Conservation (phyloP, 92 coral and sea anemone species). For the Scolanthus callimorphus region DNA sequence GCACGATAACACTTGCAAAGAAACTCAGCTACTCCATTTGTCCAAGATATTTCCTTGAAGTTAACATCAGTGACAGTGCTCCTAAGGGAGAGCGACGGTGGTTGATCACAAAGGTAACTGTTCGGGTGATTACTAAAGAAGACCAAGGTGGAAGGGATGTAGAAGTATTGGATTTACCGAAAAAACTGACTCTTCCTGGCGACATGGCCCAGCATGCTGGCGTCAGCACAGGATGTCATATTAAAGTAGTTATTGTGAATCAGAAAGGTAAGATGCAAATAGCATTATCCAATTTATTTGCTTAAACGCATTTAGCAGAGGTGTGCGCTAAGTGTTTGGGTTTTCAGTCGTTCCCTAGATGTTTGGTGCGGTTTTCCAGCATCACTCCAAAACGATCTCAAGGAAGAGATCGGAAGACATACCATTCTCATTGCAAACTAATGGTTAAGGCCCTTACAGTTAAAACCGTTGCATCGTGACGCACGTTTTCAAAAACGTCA, state of each 20-base stretch:
- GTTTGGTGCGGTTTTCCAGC: too few species aligned
- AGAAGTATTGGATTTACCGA: constrained; percentile 8
- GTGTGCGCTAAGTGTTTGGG: too few species aligned
- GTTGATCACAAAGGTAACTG: constrained; percentile 49
- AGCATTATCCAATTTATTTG: too few species aligned
- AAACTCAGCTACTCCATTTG: constrained; percentile 54
- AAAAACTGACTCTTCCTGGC: constrained; percentile 42
- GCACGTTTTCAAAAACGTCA: too few species aligned
- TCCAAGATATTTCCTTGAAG: constrained; percentile 46
- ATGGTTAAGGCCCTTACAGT: too few species aligned
- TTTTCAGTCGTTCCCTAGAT: too few species aligned
- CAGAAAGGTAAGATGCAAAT: constrained; percentile 56
- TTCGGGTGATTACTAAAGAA: constrained; percentile 41
- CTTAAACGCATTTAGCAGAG: too few species aligned
- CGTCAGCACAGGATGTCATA: constrained; percentile 21
- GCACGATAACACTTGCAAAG: constrained; percentile 44
- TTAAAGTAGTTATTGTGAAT: constrained; percentile 30
- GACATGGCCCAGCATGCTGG: constrained; percentile 55
- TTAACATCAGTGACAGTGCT: constrained; percentile 46
- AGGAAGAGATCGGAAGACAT: too few species aligned
- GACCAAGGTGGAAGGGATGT: constrained; percentile 69
- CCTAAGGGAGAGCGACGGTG: constrained; percentile 37
- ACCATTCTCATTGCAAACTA: too few species aligned
- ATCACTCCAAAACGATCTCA: too few species aligned
- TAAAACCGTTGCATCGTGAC: too few species aligned